A percentile compares a stretch with the other conserved stretches of the same genome.
Evolutionary conservation across 2,797 vertebrate species (phyloP).

Genomic region (Cichlasoma orientale): DNA sequence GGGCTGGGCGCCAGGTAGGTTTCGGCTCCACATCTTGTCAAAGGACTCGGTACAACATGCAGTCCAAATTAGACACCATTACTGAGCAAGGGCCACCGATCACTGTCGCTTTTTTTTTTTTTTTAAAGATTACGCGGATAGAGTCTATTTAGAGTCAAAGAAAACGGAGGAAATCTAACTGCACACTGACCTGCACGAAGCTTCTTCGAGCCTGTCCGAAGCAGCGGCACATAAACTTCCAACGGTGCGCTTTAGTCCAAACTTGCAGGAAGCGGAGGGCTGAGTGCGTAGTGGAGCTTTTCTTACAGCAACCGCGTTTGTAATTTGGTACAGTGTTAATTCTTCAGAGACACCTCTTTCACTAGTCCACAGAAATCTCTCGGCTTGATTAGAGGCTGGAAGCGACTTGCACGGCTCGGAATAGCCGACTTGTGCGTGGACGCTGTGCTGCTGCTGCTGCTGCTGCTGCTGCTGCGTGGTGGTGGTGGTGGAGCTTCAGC

Average conservation of each 20-base stretch:
- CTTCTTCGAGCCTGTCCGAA: constrained; percentile 34
- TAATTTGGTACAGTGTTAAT: constrained; percentile 13
- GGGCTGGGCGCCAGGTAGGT: constrained; percentile 25
- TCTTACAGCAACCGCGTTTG: constrained; percentile 8
- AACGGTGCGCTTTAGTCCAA: constrained; percentile 68
- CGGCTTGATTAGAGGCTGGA: neutral
- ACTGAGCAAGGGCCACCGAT: neutral
- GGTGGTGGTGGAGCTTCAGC: constrained; percentile 28
- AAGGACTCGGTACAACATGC: constrained; percentile 25
- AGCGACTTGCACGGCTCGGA: neutral
- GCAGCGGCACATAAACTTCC: constrained; percentile 64
- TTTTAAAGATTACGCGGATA: neutral
- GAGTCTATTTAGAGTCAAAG: neutral
- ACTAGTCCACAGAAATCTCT: constrained; percentile 1
- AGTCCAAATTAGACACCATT: constrained; percentile 27
- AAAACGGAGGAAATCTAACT: neutral
- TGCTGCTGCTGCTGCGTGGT: constrained; percentile 7
- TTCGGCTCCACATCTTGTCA: constrained; percentile 20
- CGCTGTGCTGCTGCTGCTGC: constrained; percentile 2
- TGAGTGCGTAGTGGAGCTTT: constrained; percentile 13
- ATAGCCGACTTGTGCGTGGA: neutral
- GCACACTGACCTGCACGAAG: constrained; percentile 63
- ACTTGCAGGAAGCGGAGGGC: constrained; percentile 54
- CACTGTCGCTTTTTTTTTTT: neutral
- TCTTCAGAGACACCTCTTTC: constrained; percentile 1